Evolutionary conservation across 2,797 vertebrate genomes (phyloP), one percentile per base, ranked within the genome.

Genomic region (Neosilurus hyrtlii): DNA sequence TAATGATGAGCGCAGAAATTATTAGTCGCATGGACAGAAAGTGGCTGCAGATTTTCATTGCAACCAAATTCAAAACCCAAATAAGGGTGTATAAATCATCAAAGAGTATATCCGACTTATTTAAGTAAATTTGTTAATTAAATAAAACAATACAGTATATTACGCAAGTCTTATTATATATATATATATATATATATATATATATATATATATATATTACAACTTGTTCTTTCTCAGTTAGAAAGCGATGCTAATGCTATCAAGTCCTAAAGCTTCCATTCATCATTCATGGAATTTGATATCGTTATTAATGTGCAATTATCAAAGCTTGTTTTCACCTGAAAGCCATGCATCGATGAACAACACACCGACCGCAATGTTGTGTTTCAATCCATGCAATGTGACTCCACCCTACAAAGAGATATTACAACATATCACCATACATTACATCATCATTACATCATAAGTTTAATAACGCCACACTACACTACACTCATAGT

Each of bases 321-420:
- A 16, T 71, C 1, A 37, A 10, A 24, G 14, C 59, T 30, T 43
- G 43, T 20, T 79, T 86, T 83, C 84, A 96, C 94, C 95, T 90
- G 92, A 93, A 1, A 96, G 90, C 95, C 95, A 96, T 7, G 95
- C 93, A 22, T 94, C 87, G 43, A 96, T 93, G 51, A 95, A 96
- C 63, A 95, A 92, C 81, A 96, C 86, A 1, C 94, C 93, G 22
- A 94, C 91, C 67, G 92, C 90, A 81, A 93, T 94, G 88, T 95
- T 96, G 67, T 94, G 89, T 85, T 92, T 94, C 67, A 96, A 82
- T 71, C 95, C 94, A 79, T 88, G 11, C 51, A 95, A 86, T 15
- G 93, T 95, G 16, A 96, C 93, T 71, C 94, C 94, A 86, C 94
- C 94, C 94, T 95, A 66, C 37, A 3, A 57, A 85, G 26, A 84